Percentiles rank a stretch among this genome's conserved stretches.
Conservation (phyloP, 1,140 invertebrate genomes). For the Drosophila ananassae region DNA sequence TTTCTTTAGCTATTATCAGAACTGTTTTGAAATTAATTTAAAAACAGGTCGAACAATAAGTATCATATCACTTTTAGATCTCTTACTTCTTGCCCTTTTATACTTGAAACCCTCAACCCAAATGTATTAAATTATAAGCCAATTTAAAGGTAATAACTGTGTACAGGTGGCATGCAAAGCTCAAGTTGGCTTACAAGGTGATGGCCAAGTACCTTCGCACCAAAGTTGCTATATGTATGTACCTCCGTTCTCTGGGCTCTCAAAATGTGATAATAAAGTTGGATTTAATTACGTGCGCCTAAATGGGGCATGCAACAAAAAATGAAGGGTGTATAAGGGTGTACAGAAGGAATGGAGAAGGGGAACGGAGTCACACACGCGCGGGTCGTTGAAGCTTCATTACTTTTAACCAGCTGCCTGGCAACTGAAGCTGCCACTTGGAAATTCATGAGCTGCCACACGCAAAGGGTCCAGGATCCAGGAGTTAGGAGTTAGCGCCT, state of each 20-base stretch:
- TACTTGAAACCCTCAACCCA: neutral
- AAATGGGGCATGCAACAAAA: constrained; percentile 57
- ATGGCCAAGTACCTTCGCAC: constrained; percentile 26
- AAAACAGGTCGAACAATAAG: too few relatives aligned
- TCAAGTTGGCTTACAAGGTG: constrained; percentile 16
- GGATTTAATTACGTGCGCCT: constrained; percentile 75
- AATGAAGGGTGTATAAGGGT: neutral
- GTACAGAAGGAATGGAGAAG: neutral
- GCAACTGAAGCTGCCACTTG: constrained; percentile 66
- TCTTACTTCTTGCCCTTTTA: too few relatives aligned
- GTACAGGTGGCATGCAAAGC: constrained; percentile 26
- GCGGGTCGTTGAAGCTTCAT: constrained; percentile 45
- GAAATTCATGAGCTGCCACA: constrained; percentile 69
- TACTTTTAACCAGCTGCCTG: constrained; percentile 71
- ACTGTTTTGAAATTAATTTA: too few relatives aligned
- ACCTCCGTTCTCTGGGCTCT: constrained; percentile 6
- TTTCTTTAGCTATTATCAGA: too few relatives aligned
- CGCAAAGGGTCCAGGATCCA: constrained; percentile 25
- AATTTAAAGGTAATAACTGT: constrained; percentile 2
- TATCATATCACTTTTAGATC: too few relatives aligned
- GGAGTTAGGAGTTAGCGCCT: constrained; percentile 1
- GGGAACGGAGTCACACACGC: constrained; percentile 19
- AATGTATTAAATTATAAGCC: neutral
- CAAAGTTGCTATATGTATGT: constrained; percentile 13
- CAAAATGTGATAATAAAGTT: constrained; percentile 75